phyloP scores from a whole-genome alignment of 2,113 vertebrate species.

The Eudyptes chrysolophus region DNA sequence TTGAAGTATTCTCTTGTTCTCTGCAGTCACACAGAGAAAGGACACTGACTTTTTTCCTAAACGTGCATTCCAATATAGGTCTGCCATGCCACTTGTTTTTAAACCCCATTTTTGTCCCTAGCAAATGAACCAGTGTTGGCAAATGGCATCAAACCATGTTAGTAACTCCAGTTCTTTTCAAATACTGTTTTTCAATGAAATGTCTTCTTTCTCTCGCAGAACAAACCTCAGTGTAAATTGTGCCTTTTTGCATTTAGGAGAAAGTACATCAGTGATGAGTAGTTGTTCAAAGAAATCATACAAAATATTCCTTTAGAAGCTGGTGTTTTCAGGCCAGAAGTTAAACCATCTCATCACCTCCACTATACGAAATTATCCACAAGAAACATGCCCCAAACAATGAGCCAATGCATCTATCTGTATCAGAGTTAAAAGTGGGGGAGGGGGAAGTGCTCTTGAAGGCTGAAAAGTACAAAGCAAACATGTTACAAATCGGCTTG shows the following conservation, averaged over 20 bases:
- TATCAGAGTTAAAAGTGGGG: not conserved
- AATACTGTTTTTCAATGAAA: not conserved
- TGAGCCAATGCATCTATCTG: not conserved
- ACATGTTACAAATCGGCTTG: not conserved
- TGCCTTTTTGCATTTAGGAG: not conserved
- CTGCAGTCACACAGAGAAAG: not conserved
- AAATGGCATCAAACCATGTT: not conserved
- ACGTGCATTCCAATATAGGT: not conserved
- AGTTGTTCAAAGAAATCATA: not conserved
- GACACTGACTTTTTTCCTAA: not conserved
- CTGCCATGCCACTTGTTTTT: not conserved
- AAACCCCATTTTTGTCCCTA: not conserved
- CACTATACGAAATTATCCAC: not conserved
- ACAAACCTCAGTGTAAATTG: not conserved
- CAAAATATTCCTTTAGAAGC: not conserved
- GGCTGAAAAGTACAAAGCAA: not conserved
- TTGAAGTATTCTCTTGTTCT: not conserved
- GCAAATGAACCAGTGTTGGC: not conserved
- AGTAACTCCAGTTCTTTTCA: not conserved
- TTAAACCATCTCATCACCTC: not conserved
- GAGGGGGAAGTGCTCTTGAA: rapidly evolving
- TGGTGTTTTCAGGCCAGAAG: not conserved
- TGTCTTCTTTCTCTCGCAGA: not conserved
- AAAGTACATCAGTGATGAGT: not conserved
- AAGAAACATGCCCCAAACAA: not conserved